A percentile compares a stretch with the other conserved stretches of the same genome.
phyloP scores from a whole-genome alignment of 1,140 invertebrate genomes.

The Chymomyza costata region DNA sequence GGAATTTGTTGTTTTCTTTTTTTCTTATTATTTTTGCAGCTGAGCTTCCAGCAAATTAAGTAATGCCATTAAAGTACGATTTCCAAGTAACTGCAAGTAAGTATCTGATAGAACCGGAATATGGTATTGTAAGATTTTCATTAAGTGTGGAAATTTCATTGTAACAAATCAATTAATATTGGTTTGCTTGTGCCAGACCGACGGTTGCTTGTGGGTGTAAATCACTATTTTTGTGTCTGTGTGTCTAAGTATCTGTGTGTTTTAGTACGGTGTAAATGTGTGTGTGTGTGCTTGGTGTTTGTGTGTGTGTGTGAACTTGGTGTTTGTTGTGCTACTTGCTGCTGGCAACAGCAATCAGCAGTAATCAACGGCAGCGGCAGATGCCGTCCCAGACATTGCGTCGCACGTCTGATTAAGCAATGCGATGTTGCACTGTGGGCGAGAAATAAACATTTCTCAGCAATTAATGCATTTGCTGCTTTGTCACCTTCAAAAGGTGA shows the following conservation, averaged over 20 bases:
- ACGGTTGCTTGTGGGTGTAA: neutral
- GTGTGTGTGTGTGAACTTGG: constrained; percentile 49
- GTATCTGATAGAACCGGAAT: too few relatives aligned
- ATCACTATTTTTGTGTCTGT: too few relatives aligned
- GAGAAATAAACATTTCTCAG: too few relatives aligned
- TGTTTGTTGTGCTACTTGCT: constrained; percentile 64
- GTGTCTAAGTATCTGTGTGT: too few relatives aligned
- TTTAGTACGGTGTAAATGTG: neutral
- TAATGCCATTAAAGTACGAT: constrained; percentile 49
- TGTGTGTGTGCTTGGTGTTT: neutral
- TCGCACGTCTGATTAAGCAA: constrained; percentile 61
- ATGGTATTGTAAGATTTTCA: too few relatives aligned
- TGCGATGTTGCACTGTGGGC: too few relatives aligned
- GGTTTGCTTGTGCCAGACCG: constrained; percentile 21
- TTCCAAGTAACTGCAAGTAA: too few relatives aligned
- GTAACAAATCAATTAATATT: constrained; percentile 69
- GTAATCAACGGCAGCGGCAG: constrained; percentile 54
- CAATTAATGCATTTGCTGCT: too few relatives aligned
- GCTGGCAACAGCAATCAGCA: constrained; percentile 58
- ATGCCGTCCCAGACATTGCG: constrained; percentile 55
- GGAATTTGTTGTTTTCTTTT: too few relatives aligned
- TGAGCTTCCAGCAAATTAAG: constrained; percentile 13
- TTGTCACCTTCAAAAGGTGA: too few relatives aligned
- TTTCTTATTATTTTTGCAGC: neutral
- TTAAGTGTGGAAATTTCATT: constrained; percentile 68